A percentile compares a stretch with the other conserved stretches of the same genome.
Conservation (phyloP, 2,797 vertebrate species). For the Intellagama lesueurii region DNA sequence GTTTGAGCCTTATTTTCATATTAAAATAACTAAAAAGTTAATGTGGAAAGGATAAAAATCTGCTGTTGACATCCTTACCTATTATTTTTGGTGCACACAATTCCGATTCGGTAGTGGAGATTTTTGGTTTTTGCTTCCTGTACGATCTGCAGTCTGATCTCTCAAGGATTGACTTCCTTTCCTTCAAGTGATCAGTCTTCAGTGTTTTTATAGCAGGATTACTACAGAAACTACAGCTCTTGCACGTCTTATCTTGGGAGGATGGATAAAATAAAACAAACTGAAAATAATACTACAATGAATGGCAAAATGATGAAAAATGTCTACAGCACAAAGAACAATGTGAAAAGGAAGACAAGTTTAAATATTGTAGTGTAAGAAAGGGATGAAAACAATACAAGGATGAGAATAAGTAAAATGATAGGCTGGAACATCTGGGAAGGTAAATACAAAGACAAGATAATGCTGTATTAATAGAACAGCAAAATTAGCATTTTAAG, state of each 20-base stretch:
- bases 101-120: conserved; percentile 61
- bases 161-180: conserved; percentile 53
- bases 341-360: conserved; percentile 98
- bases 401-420: conserved; percentile 99
- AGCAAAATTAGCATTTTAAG: conserved; percentile 57
- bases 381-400: conserved; percentile 99
- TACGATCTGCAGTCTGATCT: conserved; percentile 50
- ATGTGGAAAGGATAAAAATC: not conserved
- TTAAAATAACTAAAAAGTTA: conserved; percentile 17
- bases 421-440: conserved; percentile 99
- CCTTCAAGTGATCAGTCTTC: conserved; percentile 81
- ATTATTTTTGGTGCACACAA: conserved; percentile 59
- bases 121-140: conserved; percentile 13
- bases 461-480: conserved; percentile 78
- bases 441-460: conserved; percentile 85
- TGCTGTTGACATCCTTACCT: conserved; percentile 71
- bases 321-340: conserved; percentile 98
- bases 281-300: conserved; percentile 83
- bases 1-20: conserved; percentile 17
- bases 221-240: conserved; percentile 87
- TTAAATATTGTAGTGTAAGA: conserved; percentile 99
- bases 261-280: conserved; percentile 87
- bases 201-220: conserved; percentile 85
- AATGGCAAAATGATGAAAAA: conserved; percentile 76
- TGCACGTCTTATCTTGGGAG: conserved; percentile 90